A percentile compares a stretch with the other conserved stretches of the same genome.
These are phyloP conservation scores for Globia sparganii DNA, from an alignment of 2,888 invertebrate genomes.

Conservation along the genomic window DNA sequence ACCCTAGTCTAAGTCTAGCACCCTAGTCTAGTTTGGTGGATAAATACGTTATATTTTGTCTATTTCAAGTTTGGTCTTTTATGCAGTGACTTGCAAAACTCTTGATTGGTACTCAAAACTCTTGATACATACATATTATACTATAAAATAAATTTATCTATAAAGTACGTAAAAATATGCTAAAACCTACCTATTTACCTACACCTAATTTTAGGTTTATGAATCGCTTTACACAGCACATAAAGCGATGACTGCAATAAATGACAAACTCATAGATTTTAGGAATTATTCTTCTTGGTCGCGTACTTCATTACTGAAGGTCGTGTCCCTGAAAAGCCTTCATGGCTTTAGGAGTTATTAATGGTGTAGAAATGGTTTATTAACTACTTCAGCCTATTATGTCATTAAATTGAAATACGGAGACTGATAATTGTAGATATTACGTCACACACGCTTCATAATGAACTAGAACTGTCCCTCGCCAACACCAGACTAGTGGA, in stretches of 20 bases:
- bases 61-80: background rate
- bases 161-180: background rate
- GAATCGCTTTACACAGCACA: background rate
- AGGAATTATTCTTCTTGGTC: background rate
- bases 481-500: too few species aligned
- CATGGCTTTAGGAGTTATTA: background rate
- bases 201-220: background rate
- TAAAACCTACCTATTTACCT: background rate
- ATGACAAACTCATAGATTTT: background rate
- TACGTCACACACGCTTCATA: background rate
- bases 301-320: background rate
- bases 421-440: background rate
- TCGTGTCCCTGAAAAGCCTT: background rate
- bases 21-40: constrained; percentile 3
- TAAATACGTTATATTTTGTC: constrained; percentile 11
- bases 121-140: background rate
- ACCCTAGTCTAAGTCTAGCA: too few species aligned
- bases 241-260: background rate
- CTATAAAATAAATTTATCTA: background rate
- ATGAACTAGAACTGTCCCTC: too few species aligned
- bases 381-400: background rate
- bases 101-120: background rate
- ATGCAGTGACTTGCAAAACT: background rate
- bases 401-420: background rate
- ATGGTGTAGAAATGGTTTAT: background rate